phyloP scores from a whole-genome alignment of 2,797 vertebrate species.

The Gouania willdenowi region DNA sequence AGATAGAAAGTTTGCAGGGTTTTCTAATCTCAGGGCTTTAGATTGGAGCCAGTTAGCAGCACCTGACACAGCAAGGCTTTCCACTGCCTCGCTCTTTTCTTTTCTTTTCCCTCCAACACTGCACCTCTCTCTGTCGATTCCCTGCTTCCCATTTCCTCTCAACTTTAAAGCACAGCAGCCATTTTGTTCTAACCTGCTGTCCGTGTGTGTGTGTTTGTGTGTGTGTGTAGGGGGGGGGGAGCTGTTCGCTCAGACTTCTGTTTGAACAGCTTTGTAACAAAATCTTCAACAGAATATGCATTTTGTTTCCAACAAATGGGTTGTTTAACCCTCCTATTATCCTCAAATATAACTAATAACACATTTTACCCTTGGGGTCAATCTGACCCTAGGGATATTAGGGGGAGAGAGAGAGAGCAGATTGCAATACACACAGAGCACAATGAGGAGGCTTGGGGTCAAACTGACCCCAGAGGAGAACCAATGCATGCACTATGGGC shows the following conservation, averaged over 20 bases:
- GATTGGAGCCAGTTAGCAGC: constrained; percentile 13
- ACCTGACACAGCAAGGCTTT: constrained; percentile 34
- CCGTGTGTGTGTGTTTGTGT: constrained; percentile 55
- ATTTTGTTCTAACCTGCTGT: constrained; percentile 53
- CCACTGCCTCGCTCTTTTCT: neutral
- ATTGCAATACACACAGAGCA: too few relatives aligned
- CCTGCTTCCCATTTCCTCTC: constrained; percentile 22
- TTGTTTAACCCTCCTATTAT: too few relatives aligned
- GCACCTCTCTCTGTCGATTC: constrained; percentile 12
- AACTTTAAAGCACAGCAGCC: constrained; percentile 41
- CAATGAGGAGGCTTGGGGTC: constrained; percentile 23
- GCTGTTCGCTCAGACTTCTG: constrained; percentile 30
- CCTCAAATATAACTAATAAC: too few relatives aligned
- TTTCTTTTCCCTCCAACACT: constrained; percentile 13
- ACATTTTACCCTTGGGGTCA: too few relatives aligned
- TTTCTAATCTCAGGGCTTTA: constrained; percentile 16
- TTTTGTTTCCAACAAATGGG: too few relatives aligned
- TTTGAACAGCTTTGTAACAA: constrained; percentile 43
- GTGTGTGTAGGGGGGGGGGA: constrained; percentile 48
- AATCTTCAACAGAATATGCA: too few relatives aligned
- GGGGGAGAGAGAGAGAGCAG: neutral
- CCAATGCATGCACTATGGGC: too few relatives aligned
- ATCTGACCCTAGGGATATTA: too few relatives aligned
- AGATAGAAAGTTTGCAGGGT: constrained; percentile 18
- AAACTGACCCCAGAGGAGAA: too few relatives aligned